phyloP scores from a whole-genome alignment of 1,140 invertebrate genomes.

The Pseudomyrmex flavicornis region DNA sequence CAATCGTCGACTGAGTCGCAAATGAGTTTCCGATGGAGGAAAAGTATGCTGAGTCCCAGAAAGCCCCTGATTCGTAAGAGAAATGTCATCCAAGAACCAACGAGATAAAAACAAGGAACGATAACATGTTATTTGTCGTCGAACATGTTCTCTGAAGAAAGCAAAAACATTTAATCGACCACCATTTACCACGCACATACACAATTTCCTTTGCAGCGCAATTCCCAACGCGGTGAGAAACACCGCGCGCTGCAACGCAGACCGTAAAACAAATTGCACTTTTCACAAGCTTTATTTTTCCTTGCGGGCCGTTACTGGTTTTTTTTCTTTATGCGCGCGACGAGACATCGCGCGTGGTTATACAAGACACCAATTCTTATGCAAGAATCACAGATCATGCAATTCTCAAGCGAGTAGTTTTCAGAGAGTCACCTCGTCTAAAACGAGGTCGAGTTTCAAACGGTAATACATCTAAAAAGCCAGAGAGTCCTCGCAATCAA shows the following conservation, averaged over 20 bases:
- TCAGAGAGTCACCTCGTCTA: not conserved
- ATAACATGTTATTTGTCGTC: slow-evolving; percentile 3
- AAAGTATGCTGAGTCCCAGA: slow-evolving; percentile 76
- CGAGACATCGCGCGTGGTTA: slow-evolving; percentile 14
- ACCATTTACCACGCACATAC: slow-evolving; percentile 64
- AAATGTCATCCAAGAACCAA: slow-evolving; percentile 72
- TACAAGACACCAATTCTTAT: slow-evolving; percentile 39
- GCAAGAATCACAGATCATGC: slow-evolving; percentile 58
- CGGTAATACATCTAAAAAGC: not conserved
- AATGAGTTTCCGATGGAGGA: slow-evolving; percentile 58
- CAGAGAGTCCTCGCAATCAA: not conserved
- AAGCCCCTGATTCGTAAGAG: slow-evolving; percentile 71
- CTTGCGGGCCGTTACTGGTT: slow-evolving; percentile 40
- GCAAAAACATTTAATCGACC: slow-evolving; percentile 61
- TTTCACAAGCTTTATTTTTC: slow-evolving; percentile 82
- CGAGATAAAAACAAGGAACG: slow-evolving; percentile 15
- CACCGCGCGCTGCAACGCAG: slow-evolving; percentile 37
- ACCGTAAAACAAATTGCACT: slow-evolving; percentile 13
- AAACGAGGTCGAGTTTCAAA: not conserved
- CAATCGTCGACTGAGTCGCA: slow-evolving; percentile 32
- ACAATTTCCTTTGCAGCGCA: slow-evolving; percentile 37
- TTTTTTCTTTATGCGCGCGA: slow-evolving; percentile 9
- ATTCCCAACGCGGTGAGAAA: slow-evolving; percentile 33
- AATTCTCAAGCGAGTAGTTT: slow-evolving; percentile 26
- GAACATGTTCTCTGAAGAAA: slow-evolving; percentile 57